Evolutionary conservation across 2,797 vertebrate species (phyloP).

Genomic region (Dendrocincla fuliginosa): DNA sequence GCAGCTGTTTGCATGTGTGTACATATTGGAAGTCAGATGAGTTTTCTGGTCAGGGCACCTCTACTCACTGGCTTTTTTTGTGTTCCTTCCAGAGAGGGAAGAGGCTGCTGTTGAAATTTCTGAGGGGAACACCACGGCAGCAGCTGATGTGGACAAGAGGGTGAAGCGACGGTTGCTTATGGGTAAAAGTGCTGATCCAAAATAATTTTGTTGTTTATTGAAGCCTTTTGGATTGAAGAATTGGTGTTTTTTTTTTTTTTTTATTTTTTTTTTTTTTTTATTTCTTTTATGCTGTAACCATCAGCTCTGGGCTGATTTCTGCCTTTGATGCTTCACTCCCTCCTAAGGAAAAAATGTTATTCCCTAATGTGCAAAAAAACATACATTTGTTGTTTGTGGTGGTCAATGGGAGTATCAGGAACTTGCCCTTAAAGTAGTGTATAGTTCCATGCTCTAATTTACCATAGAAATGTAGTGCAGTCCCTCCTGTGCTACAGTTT

Average conservation of each 20-base stretch:
- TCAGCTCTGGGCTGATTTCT: not conserved
- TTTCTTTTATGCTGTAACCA: not conserved
- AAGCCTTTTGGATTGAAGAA: not conserved
- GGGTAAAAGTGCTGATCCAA: constrained; percentile 81
- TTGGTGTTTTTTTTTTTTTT: not conserved
- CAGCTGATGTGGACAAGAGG: constrained; percentile 91
- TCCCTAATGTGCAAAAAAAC: not conserved
- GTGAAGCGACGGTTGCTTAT: constrained; percentile 95
- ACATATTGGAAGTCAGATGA: not conserved
- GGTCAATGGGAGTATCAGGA: not conserved
- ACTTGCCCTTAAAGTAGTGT: not conserved
- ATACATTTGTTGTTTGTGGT: not conserved
- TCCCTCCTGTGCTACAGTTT: not conserved
- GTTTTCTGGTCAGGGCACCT: not conserved
- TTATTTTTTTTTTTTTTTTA: not conserved
- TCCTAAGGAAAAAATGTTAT: not conserved
- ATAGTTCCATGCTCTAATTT: not conserved
- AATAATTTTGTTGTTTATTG: not conserved
- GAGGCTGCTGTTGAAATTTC: constrained; percentile 79
- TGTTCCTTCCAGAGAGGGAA: constrained; percentile 82
- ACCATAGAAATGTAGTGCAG: not conserved
- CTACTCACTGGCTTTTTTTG: not conserved
- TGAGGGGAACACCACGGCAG: constrained; percentile 87
- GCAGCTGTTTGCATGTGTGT: not conserved
- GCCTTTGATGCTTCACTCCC: not conserved